Base-by-base conservation (phyloP, 2,888 invertebrate genomes). In the Mimas tiliae region DNA sequence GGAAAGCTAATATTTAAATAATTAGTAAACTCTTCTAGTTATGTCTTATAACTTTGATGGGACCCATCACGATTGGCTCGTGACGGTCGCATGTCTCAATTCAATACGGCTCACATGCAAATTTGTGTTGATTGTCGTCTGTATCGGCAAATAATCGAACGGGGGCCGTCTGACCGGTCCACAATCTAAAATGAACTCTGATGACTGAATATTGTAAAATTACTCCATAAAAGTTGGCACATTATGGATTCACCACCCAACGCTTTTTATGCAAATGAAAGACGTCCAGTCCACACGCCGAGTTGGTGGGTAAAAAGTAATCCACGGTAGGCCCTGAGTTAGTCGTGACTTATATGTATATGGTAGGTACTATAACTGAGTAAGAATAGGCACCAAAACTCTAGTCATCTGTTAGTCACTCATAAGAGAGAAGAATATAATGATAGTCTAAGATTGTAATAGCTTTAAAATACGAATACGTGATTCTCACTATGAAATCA, bases 21-120 rank as follows among this genome's bases (percentile, higher is more conserved):
- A 45, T 14, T 45, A 14, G 7, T 14, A 11, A 50, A 52, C 74
- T 16, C 68, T 74, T 83, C 79, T 67, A 84, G 81, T 62, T 58
- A 21, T 64, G 47, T 66, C 72, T 34, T 67, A 64, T 53, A 66
- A 65, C 71, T 66, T 70, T 66, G 74, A 69, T 73, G 70, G 74
- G 71, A 71, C 74, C 78, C 80, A 79, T 83, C 79, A 84, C 77
- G 76, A 79, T 73, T 77, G 78, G 72, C 74, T 78, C 76, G 79
- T 79, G 83, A 83, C 82, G 81, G 77, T 80, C 81, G 82, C 78
- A 79, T 78, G 83, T 85, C 86, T 88, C 89, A 83, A 89, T 88
- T 87, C 88, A 88, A 89, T 88, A 84, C 84, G 79, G 84, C 85
- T 88, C 86, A 80, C 86, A 90, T 90, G 89, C 89, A 90, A 91